phyloP scores from a whole-genome alignment of 2,888 invertebrate species.

The Tinea semifulvella region DNA sequence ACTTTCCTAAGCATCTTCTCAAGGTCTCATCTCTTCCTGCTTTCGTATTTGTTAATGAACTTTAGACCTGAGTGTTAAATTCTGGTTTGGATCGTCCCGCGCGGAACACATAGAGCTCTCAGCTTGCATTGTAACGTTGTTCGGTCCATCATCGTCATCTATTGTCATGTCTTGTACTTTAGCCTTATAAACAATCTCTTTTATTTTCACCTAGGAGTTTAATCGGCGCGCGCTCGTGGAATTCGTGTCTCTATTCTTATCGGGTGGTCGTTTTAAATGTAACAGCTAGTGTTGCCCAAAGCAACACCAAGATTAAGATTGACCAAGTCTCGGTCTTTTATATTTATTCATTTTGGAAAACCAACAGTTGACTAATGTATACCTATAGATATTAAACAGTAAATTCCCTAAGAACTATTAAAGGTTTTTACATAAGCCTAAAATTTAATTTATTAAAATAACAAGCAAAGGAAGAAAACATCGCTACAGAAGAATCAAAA shows the following conservation, averaged over 20 bases:
- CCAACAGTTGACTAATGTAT: slow-evolving; percentile 61
- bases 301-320: too few species aligned
- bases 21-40: slow-evolving; percentile 59
- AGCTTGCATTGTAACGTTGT: too few species aligned
- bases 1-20: slow-evolving; percentile 58
- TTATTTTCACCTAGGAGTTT: slow-evolving; percentile 63
- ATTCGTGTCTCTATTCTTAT: slow-evolving; percentile 58
- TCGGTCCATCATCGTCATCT: slow-evolving; percentile 57
- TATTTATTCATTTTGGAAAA: too few species aligned
- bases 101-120: slow-evolving; percentile 23
- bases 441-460: too few species aligned
- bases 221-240: slow-evolving; percentile 59
- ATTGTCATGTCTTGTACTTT: slow-evolving; percentile 62
- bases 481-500: too few species aligned
- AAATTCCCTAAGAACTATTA: too few species aligned
- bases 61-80: slow-evolving; percentile 53
- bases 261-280: slow-evolving; percentile 57
- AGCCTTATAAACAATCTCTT: slow-evolving; percentile 64
- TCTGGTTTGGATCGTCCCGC: slow-evolving; percentile 43
- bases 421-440: too few species aligned
- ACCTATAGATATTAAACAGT: too few species aligned
- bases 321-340: too few species aligned
- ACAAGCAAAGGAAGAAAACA: too few species aligned
- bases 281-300: too few species aligned
- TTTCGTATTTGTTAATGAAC: slow-evolving; percentile 50